A percentile compares a stretch with the other conserved stretches of the same genome.
Evolutionary conservation across 2,888 invertebrate species (phyloP).

Genomic region (Parnassius apollo): DNA sequence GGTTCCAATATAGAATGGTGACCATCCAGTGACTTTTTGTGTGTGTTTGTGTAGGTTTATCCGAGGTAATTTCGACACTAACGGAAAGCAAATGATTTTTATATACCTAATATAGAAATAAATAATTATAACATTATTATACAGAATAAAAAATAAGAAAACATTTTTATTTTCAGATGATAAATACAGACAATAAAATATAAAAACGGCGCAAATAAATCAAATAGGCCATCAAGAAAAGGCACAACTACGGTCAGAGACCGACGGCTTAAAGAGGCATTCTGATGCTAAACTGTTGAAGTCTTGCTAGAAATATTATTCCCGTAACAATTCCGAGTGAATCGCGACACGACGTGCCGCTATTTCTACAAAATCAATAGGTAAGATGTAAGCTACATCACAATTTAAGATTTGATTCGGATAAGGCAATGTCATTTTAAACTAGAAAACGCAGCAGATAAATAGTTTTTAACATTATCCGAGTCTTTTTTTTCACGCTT

Average conservation of each 20-base stretch:
- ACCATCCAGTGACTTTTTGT: too few relatives aligned
- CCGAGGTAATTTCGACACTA: too few relatives aligned
- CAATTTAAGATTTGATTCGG: slow-evolving; percentile 33
- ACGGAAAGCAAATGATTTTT: too few relatives aligned
- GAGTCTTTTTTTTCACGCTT: slow-evolving; percentile 18
- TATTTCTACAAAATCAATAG: slow-evolving; percentile 63
- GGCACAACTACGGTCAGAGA: slow-evolving; percentile 13
- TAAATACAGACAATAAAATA: slow-evolving; percentile 12
- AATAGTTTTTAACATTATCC: slow-evolving; percentile 16
- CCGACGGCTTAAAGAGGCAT: slow-evolving; percentile 38
- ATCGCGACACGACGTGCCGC: slow-evolving; percentile 43
- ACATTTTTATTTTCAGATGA: background rate
- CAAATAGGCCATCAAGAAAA: slow-evolving; percentile 23
- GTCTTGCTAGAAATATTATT: slow-evolving; percentile 39
- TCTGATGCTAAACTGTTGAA: slow-evolving; percentile 35
- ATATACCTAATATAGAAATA: too few relatives aligned
- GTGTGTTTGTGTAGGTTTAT: too few relatives aligned
- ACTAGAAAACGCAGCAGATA: slow-evolving; percentile 12
- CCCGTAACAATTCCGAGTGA: slow-evolving; percentile 35
- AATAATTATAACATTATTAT: too few relatives aligned
- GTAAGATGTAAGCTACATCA: slow-evolving; percentile 45
- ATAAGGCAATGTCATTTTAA: slow-evolving; percentile 21
- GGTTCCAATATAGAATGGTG: too few relatives aligned
- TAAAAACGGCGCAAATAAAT: slow-evolving; percentile 24
- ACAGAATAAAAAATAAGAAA: too few relatives aligned